These are phyloP conservation scores for Tauraco erythrolophus DNA, from an alignment of 2,113 vertebrate genomes.

Conservation along the genomic window DNA sequence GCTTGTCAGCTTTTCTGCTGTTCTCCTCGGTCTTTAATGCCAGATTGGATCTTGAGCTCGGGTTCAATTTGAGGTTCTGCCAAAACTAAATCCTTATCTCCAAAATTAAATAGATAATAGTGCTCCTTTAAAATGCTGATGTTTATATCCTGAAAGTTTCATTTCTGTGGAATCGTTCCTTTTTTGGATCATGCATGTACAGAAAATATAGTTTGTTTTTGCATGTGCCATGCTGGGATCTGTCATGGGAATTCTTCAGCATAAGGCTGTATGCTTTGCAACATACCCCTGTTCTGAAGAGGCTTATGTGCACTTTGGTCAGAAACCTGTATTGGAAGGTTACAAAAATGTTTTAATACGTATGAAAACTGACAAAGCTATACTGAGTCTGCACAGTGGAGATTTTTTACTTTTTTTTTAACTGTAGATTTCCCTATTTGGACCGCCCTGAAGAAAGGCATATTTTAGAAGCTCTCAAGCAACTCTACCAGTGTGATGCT, in stretches of 20 bases:
- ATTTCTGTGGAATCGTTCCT: neutral
- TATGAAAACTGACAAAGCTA: neutral
- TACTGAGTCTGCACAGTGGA: neutral
- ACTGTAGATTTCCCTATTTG: conserved; percentile 91
- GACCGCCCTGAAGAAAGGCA: conserved; percentile 93
- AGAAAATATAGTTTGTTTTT: neutral
- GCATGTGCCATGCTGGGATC: neutral
- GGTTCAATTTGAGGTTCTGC: neutral
- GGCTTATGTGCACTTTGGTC: too few relatives aligned
- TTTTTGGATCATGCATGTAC: neutral
- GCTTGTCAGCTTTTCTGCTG: conserved; percentile 8
- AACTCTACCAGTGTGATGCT: conserved; percentile 93
- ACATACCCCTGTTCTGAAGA: neutral
- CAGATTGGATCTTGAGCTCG: neutral
- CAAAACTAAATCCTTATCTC: neutral
- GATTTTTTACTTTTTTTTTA: neutral
- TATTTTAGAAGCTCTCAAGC: conserved; percentile 92
- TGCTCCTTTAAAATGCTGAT: neutral
- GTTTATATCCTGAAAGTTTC: neutral
- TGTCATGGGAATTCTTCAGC: neutral
- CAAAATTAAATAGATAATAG: neutral
- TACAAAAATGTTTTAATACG: neutral
- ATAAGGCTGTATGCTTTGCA: neutral
- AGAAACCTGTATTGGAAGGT: neutral
- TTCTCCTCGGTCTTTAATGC: neutral